Evolutionary conservation across 2,888 invertebrate genomes (phyloP), one percentile per base, ranked within the genome.

Genomic region (Drosophila basisetae): DNA sequence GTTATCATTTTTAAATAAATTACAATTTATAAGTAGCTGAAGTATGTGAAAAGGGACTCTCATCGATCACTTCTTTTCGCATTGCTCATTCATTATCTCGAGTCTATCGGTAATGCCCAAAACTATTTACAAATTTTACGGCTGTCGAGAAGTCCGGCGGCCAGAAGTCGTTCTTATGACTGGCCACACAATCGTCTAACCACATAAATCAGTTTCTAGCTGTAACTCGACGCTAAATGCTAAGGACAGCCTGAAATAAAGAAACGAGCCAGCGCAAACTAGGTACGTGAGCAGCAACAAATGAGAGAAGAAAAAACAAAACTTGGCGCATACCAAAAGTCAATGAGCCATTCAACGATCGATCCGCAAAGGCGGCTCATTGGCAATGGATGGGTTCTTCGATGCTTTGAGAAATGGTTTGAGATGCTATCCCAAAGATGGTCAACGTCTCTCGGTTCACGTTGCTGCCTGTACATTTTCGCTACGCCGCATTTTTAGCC

Each of bases 401-500:
- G 56, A 52, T 64, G 37, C 41, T 25, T 30, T 35, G 61, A 52
- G 31, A 56, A 47, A 30, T 30, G 52, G 25, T 4, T 25, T 47
- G 52, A 41, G 72, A 64, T 71, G 69, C 70, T 67, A 69, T 52
- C 30, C 84, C 84, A 75, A 84, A 84, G 84, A 84, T 84, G 84
- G 87, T 84, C 84, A 84, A 69, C 63, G 65, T 63, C 75, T 71
- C 50, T 55, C 58, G 67, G 71, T 68, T 71, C 66, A 60, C 55
- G 62, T 67, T 39, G 76, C 43, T 66, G 60, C 59, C 55, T 58
- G 59, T 35, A 53, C 68, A 79, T 83, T 85, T 87, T 86, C 77
- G 89, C 86, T 90, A 86, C 90, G 90, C 90, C 89, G 85, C 90
- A 86, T 86, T 90, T 87, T 90, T 90, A 87, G 87, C 90, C 87